A percentile compares a stretch with the other conserved stretches of the same genome.
Evolutionary conservation across 2,888 invertebrate species (phyloP).

Genomic region (Cryptosula pallasiana): DNA sequence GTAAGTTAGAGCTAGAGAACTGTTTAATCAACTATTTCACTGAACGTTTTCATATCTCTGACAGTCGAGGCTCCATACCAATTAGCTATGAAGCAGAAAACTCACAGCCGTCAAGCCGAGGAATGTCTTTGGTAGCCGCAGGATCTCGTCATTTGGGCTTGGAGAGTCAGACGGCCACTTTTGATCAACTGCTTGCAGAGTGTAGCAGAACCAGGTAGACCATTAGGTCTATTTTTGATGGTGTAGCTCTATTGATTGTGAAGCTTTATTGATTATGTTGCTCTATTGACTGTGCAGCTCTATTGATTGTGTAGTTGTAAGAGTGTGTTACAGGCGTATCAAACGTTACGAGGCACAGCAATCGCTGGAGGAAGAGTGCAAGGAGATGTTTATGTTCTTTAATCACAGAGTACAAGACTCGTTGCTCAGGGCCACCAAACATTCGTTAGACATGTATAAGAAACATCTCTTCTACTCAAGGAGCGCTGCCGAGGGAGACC

Average conservation of each 20-base stretch:
- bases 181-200: slow-evolving; percentile 37
- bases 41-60: no score
- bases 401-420: slow-evolving; percentile 70
- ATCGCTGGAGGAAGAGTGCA: slow-evolving; percentile 63
- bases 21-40: no score
- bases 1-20: no score
- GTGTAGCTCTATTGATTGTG: no score
- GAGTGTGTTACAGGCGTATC: background rate
- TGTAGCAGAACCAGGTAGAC: background rate
- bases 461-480: slow-evolving; percentile 59
- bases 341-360: slow-evolving; percentile 25
- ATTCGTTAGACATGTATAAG: slow-evolving; percentile 68
- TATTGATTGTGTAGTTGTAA: no score
- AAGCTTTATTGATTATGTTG: no score
- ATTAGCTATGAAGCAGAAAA: slow-evolving; percentile 54
- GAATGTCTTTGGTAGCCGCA: background rate
- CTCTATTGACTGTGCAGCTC: no score
- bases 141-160: slow-evolving; percentile 29
- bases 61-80: slow-evolving; percentile 37
- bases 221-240: no score
- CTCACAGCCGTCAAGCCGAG: background rate
- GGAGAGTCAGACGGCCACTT: slow-evolving; percentile 58
- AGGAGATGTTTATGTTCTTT: slow-evolving; percentile 75
- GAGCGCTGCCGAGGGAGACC: background rate
- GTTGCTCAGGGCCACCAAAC: slow-evolving; percentile 68